These are phyloP conservation scores for Drosophila miranda DNA, from an alignment of 1,140 invertebrate species.

Conservation along the genomic window DNA sequence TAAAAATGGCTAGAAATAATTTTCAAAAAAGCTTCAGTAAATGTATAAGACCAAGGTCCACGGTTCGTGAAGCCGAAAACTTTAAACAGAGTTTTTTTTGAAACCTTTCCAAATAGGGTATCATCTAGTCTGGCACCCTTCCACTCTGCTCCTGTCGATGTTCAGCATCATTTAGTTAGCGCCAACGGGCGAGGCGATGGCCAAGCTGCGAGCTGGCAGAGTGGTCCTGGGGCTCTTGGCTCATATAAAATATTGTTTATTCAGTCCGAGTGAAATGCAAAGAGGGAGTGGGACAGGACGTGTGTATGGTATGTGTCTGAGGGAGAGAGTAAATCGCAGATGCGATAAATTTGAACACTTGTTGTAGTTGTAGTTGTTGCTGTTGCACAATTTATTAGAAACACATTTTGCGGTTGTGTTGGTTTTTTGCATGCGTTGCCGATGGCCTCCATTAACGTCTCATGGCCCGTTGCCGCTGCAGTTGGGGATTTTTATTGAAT, in stretches of 20 bases:
- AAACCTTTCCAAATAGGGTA: conserved; percentile 3
- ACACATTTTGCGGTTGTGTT: conserved; percentile 71
- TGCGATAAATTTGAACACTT: conserved; percentile 79
- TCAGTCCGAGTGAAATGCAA: conserved; percentile 39
- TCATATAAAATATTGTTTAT: conserved; percentile 74
- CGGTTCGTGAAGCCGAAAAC: no score
- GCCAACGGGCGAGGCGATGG: conserved; percentile 54
- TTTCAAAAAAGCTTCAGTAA: no score
- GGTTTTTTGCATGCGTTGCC: conserved; percentile 65
- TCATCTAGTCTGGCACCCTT: neutral
- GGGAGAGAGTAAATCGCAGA: conserved; percentile 51
- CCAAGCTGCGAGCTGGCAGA: conserved; percentile 40
- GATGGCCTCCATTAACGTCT: conserved; percentile 38
- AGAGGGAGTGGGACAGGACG: conserved; percentile 3
- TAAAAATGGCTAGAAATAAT: no score
- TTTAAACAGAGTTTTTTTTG: no score
- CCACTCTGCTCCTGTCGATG: conserved; percentile 15
- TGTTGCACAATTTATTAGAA: conserved; percentile 76
- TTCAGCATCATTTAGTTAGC: conserved; percentile 65
- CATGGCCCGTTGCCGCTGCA: conserved; percentile 34
- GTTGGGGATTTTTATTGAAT: conserved; percentile 61
- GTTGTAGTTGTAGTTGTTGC: conserved; percentile 64
- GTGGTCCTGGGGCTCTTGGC: conserved; percentile 43
- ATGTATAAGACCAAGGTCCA: no score
- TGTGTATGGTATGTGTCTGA: neutral